These are phyloP conservation scores for Clarias magur DNA, from an alignment of 2,113 vertebrate species.

Conservation along the genomic window DNA sequence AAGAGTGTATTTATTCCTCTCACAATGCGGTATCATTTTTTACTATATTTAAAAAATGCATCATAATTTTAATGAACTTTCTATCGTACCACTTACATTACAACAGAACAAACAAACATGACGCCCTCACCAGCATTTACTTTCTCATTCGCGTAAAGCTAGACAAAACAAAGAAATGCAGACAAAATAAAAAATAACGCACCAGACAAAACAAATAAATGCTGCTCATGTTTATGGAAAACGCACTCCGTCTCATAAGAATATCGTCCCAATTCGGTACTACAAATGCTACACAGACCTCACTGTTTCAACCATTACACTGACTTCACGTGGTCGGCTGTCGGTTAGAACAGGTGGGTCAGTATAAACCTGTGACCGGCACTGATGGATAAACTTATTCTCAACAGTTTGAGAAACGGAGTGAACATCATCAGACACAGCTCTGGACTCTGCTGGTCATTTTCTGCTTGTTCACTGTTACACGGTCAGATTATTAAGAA, in stretches of 20 bases:
- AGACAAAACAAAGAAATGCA: not conserved
- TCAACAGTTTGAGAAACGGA: not conserved
- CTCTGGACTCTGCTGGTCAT: not conserved
- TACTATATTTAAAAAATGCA: not conserved
- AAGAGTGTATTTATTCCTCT: not conserved
- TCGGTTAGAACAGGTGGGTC: too few relatives aligned
- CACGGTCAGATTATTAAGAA: not conserved
- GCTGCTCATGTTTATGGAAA: not conserved
- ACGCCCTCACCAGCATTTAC: not conserved
- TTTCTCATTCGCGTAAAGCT: not conserved
- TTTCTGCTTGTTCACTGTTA: not conserved
- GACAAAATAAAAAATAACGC: not conserved
- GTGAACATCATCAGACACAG: not conserved
- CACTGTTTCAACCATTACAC: not conserved
- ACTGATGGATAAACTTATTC: not conserved
- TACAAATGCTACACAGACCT: not conserved
- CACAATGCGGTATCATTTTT: not conserved
- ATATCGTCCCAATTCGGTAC: not conserved
- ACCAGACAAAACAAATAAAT: not conserved
- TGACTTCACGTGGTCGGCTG: too few relatives aligned
- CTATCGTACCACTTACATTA: not conserved
- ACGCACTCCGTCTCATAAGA: not conserved
- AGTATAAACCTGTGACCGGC: not conserved
- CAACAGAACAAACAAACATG: not conserved
- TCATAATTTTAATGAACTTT: not conserved